Evolutionary conservation across 2,113 vertebrate species (phyloP), one percentile per base, ranked within the genome.

Genomic region (Orycteropus afer): DNA sequence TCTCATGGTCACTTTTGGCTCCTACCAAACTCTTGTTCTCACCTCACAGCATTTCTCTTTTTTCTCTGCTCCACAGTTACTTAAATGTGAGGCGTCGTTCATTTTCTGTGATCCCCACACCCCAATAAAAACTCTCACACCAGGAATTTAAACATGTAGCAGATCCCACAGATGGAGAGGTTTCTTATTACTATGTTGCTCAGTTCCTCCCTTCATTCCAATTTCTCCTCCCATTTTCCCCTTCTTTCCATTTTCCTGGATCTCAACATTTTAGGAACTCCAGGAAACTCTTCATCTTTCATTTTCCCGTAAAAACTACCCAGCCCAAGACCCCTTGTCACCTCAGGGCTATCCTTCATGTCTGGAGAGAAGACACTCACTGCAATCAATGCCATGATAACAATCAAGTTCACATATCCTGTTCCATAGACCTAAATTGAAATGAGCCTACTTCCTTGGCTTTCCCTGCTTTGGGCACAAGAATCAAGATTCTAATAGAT

Each of bases 111-210:
- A 91, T 47, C 88, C 76, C 65, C 9, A 55, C 37, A 85, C 89
- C 51, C 74, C 74, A 79, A 71, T 96, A 95, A 96, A 94, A 96
- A 49, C 17, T 27, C 86, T 91, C 73, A 92, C 93, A 96, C 65
- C 67, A 89, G 82, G 42, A 34, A 11, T 55, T 95, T 86, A 91
- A 93, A 67, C 15, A 59, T 78, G 61, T 13, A 74, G 57, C 83
- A 86, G 71, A 34, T 40, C 80, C 57, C 82, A 47, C 51, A 63
- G 53, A 51, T 40, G 57, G 45, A 92, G 71, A 78, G 32, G 78
- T 67, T 83, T 96, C 13, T 0, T 61, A 27, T 94, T 76, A 81
- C 47, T 34, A 32, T 6, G 23, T 61, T 61, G 25, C 67, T 96
- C 67, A 29, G 55, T 9, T 57, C 67, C 37, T n/a, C 29, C 2